A percentile compares a stretch with the other conserved stretches of the same genome.
phyloP scores from a whole-genome alignment of 2,797 vertebrate species.

The Pangasius mekongensis region DNA sequence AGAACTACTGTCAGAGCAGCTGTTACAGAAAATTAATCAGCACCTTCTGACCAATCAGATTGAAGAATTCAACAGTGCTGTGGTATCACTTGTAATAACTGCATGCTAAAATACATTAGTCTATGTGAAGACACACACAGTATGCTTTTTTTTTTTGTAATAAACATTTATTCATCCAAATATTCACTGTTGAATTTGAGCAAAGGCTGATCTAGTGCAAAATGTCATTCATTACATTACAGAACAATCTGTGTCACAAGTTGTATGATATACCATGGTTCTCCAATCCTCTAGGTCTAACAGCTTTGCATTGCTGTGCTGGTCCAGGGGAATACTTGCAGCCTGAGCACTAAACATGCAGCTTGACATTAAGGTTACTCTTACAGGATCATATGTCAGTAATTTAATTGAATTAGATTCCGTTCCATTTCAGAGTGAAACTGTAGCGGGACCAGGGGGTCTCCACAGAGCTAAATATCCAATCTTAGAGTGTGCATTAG shows the following conservation, averaged over 20 bases:
- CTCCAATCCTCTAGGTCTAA: not conserved
- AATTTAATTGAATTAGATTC: slow-evolving; percentile 28
- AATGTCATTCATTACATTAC: not conserved
- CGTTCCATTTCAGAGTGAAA: slow-evolving; percentile 23
- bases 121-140: not conserved
- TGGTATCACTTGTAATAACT: not conserved
- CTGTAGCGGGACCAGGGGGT: not conserved
- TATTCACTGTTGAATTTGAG: not conserved
- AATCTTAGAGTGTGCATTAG: slow-evolving; percentile 1
- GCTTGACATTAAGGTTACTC: not conserved
- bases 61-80: not conserved
- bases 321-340: not conserved
- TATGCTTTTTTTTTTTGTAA: not conserved
- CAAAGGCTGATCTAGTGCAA: not conserved
- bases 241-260: not conserved
- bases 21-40: not conserved
- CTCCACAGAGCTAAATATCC: not conserved
- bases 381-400: slow-evolving; percentile 7
- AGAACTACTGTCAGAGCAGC: not conserved
- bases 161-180: not conserved
- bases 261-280: not conserved
- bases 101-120: not conserved
- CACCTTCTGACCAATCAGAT: not conserved
- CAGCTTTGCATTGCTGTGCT: not conserved
- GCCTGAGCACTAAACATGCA: not conserved